Base-by-base conservation (phyloP, 2,888 invertebrate species). In the Capitulum mitella region DNA sequence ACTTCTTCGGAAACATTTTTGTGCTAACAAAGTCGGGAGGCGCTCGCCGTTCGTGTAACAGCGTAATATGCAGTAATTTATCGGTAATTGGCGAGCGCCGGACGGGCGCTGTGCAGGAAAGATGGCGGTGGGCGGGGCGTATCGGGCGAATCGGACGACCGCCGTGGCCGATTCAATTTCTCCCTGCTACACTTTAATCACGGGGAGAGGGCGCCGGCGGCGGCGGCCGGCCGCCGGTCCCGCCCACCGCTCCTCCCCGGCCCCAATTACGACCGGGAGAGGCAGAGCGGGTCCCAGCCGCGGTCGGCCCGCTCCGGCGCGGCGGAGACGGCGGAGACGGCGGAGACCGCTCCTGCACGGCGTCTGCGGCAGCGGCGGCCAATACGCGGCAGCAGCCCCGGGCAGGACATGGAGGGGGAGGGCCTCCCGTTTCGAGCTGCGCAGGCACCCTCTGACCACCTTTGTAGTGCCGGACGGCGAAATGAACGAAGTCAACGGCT, bases 41-140 rank as follows among this genome's bases (percentile, higher is more conserved):
- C 64, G 64, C 34, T 34, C 14, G 29, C 10, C 64, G 64, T 16
- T 29, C 34, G 34, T 16, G 64, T 64, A 64, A 34, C 29, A 32
- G 64, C 16, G 64, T 64, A 64, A 64, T 64, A 64, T 64, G 64
- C 64, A 64, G 64, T 64, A 64, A 64, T 64, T 64, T 64, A 64
- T 64, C 16, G 64, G 64, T 64, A 64, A 64, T 64, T 64, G 64
- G 64, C 64, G 64, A 14, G 29, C 19, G 3, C 3, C 16, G 64
- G 34, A 1, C 34, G 64, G 64, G 1, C 64, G 16, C 5, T 32
- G 64, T 16, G 64, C 64, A 16, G 64, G 19, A 19, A 10, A 16
- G 34, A 34, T 19, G 64, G 19, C 16, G 64, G 64, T 29, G 64
- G 64, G 64, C 64, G 64, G 64, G 32, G 64, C 64, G 32, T 64